These are phyloP conservation scores for Gambelia wislizenii DNA, from an alignment of 2,797 vertebrate species.

Conservation along the genomic window DNA sequence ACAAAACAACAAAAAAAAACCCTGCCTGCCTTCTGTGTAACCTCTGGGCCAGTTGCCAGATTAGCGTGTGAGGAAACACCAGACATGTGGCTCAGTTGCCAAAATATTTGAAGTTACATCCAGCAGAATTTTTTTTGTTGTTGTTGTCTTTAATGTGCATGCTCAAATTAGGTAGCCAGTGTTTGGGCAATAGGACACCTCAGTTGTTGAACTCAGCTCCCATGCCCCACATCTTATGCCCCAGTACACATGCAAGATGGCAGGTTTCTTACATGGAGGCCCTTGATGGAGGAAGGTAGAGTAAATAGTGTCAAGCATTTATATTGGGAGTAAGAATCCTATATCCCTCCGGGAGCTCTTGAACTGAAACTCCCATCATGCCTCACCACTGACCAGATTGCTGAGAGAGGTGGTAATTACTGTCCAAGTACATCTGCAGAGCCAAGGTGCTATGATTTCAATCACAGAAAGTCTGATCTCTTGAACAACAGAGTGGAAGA, in stretches of 20 bases:
- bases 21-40: background rate
- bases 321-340: background rate
- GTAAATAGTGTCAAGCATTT: background rate
- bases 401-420: too few species aligned
- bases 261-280: background rate
- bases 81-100: background rate
- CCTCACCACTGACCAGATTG: too few species aligned
- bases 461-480: background rate
- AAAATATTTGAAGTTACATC: constrained; percentile 4
- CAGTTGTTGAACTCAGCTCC: background rate
- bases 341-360: background rate
- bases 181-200: background rate
- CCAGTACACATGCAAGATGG: background rate
- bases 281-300: background rate
- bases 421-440: too few species aligned
- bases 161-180: background rate
- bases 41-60: constrained; percentile 21
- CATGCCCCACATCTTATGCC: background rate
- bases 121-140: background rate
- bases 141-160: background rate
- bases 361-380: too few species aligned
- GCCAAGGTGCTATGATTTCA: background rate
- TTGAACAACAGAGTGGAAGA: background rate
- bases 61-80: background rate
- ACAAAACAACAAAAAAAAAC: background rate